These are phyloP conservation scores for Hypocryptadius cinnamomeus DNA, from an alignment of 2,113 vertebrate genomes.

Conservation along the genomic window DNA sequence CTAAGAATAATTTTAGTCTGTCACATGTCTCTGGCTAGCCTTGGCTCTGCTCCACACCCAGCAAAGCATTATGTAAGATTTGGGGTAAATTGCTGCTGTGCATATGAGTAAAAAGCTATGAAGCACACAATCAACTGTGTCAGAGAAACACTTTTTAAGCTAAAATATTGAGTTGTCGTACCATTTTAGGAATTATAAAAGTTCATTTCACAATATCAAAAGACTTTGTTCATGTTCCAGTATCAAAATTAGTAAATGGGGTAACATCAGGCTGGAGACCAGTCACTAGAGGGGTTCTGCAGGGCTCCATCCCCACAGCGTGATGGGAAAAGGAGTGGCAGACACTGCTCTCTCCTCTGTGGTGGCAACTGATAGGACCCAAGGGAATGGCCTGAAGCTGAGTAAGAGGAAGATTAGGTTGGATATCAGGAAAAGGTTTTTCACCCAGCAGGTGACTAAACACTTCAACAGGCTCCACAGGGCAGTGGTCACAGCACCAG, in stretches of 20 bases:
- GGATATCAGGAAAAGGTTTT: neutral
- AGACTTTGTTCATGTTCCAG: neutral
- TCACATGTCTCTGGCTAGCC: neutral
- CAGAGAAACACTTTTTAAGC: neutral
- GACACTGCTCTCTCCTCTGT: neutral
- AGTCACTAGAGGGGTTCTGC: neutral
- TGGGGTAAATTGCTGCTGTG: neutral
- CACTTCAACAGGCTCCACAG: neutral
- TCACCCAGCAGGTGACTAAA: neutral
- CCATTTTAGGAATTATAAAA: neutral
- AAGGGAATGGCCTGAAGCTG: neutral
- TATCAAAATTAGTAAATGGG: neutral
- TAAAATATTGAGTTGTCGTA: neutral
- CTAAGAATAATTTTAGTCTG: neutral
- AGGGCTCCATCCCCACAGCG: neutral
- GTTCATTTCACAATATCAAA: neutral
- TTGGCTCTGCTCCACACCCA: neutral
- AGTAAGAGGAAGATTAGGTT: neutral
- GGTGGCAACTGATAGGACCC: too few species aligned
- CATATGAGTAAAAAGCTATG: neutral
- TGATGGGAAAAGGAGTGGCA: neutral
- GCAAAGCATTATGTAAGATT: neutral
- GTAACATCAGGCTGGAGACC: neutral
- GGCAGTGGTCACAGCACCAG: neutral
- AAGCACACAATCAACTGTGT: neutral